Percentiles rank a stretch among this genome's conserved stretches.
Conservation (phyloP, 2,113 vertebrate genomes). For the Callocephalon fimbriatum region DNA sequence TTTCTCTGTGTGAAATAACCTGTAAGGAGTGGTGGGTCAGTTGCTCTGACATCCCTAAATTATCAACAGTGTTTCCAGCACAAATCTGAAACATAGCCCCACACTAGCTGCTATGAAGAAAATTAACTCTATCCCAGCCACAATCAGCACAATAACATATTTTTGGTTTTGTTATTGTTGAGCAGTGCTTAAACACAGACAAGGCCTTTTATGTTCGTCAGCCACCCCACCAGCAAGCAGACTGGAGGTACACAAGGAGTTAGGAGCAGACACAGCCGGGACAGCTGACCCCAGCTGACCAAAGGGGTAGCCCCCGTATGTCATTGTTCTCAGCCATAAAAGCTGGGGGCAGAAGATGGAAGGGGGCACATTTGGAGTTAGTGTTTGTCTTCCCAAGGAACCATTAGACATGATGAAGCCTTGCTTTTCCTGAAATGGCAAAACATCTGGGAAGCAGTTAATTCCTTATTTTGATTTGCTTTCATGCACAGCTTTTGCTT, state of each 20-base stretch:
- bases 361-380: accelerated
- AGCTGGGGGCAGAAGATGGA: neutral
- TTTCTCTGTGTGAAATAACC: neutral
- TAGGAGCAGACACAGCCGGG: neutral
- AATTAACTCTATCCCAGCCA: neutral
- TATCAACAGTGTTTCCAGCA: neutral
- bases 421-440: neutral
- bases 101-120: neutral
- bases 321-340: neutral
- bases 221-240: accelerated
- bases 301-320: neutral
- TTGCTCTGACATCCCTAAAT: neutral
- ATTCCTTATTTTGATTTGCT: neutral
- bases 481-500: neutral
- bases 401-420: neutral
- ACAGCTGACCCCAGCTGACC: neutral
- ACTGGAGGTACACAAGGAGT: accelerated
- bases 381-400: neutral
- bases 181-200: neutral
- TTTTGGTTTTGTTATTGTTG: neutral
- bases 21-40: neutral
- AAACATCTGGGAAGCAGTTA: neutral
- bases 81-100: neutral
- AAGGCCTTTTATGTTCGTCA: neutral
- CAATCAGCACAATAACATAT: neutral